A percentile compares a stretch with the other conserved stretches of the same genome.
Conservation (phyloP, 2,113 vertebrate genomes). For the Pica pica region DNA sequence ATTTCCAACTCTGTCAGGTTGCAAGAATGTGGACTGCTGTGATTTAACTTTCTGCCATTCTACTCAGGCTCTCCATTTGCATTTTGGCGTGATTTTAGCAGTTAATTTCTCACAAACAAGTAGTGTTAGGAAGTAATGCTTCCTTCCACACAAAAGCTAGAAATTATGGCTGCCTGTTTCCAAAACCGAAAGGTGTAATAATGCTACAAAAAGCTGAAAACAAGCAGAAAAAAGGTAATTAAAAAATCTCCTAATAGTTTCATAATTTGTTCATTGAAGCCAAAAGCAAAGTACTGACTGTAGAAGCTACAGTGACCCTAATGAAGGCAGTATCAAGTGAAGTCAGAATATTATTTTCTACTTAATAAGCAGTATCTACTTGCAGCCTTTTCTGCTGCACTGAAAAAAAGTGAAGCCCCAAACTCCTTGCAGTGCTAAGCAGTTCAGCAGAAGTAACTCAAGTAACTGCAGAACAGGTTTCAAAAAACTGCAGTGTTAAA, state of each 20-base stretch:
- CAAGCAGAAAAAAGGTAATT: not conserved
- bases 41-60: conserved; percentile 38
- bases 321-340: not conserved
- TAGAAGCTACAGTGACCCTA: not conserved
- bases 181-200: not conserved
- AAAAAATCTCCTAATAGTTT: not conserved
- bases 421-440: not conserved
- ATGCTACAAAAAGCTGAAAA: not conserved
- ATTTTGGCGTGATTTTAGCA: conserved; percentile 41
- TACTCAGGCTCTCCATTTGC: conserved; percentile 28
- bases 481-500: not conserved
- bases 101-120: conserved; percentile 39
- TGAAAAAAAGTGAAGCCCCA: not conserved
- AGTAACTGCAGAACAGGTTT: not conserved
- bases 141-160: not conserved
- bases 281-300: not conserved
- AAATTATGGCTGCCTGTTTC: not conserved
- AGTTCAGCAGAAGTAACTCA: not conserved
- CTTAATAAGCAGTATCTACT: not conserved
- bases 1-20: not conserved
- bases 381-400: not conserved
- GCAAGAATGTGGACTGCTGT: not conserved
- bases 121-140: conserved; percentile 3
- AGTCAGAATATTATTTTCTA: not conserved
- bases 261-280: not conserved